Base-by-base conservation (phyloP, 2,797 vertebrate species). In the Lutjanus campechanus region DNA sequence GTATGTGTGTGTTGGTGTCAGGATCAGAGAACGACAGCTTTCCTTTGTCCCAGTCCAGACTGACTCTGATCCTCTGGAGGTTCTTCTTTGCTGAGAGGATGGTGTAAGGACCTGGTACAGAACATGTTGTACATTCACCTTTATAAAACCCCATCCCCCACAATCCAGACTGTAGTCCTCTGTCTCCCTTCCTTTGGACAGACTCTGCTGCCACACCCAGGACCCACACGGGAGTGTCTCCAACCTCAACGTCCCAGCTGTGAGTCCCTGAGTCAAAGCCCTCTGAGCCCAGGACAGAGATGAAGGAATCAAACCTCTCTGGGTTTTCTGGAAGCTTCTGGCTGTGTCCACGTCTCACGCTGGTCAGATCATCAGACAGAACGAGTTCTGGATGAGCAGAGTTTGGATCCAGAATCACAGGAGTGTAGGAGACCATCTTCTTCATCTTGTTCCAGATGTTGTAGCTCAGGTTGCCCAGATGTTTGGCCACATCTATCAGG, bases 301-400 rank as follows among this genome's bases (percentile, higher is more conserved):
- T 43, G 29, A 36, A 44, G 8, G 1, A 9, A 4, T 29, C 7
- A 46, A 64, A 47, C 16, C 70, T 63, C 11, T 73, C 69, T 53
- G 59, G 70, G 6, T 63, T 73, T 0, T 54, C 13, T 1, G 40
- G 69, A 72, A 61, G 47, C 47, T 25, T 17, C 11, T 44, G 46
- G n/a, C 2, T 40, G 40, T 20, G 1, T 15, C 5, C 47, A 0
- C 2, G 1, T 19, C 3, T 68, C 75, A 62, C 20, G 4, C 67
- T 47, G 41, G 60, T 49, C 40, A 77, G 11, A 71, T 58, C 76
- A 4, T 61, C 56, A 5, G 74, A 77, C 25, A 64, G 50, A 7
- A 43, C 0, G 1, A 51, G 49, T 43, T 43, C 41, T 43, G 41
- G 41, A 43, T 43, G 41, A 43, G 41, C 41, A 9, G 41, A 43